Evolutionary conservation across 2,888 invertebrate species (phyloP).

Genomic region (Xylocampa areola): DNA sequence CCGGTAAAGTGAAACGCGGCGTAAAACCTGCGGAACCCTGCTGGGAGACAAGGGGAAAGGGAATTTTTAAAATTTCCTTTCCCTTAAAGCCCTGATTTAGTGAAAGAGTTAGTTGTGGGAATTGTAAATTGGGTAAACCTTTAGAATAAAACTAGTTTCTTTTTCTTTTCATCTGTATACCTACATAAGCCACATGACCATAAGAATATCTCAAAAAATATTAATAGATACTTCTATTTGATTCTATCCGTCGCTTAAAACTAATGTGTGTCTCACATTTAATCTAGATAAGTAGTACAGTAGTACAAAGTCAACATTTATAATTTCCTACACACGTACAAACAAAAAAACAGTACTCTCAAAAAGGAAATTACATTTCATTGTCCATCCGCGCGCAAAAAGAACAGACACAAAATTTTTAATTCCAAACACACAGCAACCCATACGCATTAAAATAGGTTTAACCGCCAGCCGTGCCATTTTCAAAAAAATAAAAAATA

Average conservation of each 20-base stretch:
- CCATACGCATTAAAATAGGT: slow-evolving; percentile 89
- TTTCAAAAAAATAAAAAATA: slow-evolving; percentile 87
- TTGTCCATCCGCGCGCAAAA: slow-evolving; percentile 75
- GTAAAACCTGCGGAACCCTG: slow-evolving; percentile 82
- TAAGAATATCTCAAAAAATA: too few relatives aligned
- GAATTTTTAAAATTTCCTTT: slow-evolving; percentile 48
- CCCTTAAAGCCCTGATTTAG: slow-evolving; percentile 44
- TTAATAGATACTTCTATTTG: too few relatives aligned
- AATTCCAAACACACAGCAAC: slow-evolving; percentile 88
- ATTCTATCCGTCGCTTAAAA: too few relatives aligned
- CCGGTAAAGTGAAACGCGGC: slow-evolving; percentile 85
- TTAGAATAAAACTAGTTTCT: too few relatives aligned
- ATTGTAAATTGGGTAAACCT: slow-evolving; percentile 24
- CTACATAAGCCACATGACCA: too few relatives aligned
- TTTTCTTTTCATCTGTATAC: too few relatives aligned
- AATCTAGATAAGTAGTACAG: slow-evolving; percentile 12
- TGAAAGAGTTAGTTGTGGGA: slow-evolving; percentile 51
- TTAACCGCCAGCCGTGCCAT: slow-evolving; percentile 88
- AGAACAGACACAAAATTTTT: slow-evolving; percentile 79
- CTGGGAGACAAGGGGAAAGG: slow-evolving; percentile 73
- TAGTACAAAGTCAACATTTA: slow-evolving; percentile 27
- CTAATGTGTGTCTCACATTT: slow-evolving; percentile 10
- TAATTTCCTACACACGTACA: slow-evolving; percentile 53
- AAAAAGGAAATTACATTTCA: slow-evolving; percentile 86
- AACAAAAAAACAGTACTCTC: slow-evolving; percentile 58